Evolutionary conservation across 2,113 vertebrate species (phyloP).

Genomic region (Casuarius casuarius): DNA sequence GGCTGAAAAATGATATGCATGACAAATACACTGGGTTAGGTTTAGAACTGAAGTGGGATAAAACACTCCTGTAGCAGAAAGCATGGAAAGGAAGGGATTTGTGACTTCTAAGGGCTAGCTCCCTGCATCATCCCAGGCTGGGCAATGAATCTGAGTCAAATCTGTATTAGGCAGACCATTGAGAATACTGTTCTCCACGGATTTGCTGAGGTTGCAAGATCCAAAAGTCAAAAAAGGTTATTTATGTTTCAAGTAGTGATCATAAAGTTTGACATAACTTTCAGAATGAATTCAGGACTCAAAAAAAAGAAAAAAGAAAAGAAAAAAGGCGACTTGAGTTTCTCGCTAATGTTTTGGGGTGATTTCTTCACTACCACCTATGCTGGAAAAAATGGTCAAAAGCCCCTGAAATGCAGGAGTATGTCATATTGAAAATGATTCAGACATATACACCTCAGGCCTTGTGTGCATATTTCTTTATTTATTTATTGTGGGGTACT

Average conservation of each 20-base stretch:
- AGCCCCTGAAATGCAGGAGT: neutral
- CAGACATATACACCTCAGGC: accelerated
- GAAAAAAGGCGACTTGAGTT: neutral
- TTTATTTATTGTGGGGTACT: neutral
- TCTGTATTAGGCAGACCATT: neutral
- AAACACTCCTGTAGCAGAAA: neutral
- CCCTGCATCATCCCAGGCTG: neutral
- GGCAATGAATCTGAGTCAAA: neutral
- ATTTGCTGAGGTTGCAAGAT: neutral
- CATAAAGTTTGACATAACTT: neutral
- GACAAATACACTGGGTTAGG: neutral
- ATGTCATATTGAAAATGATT: accelerated
- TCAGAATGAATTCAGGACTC: neutral
- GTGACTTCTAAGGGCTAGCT: neutral
- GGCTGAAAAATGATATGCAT: accelerated
- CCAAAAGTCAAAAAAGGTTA: neutral
- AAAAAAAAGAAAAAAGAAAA: neutral
- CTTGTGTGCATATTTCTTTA: neutral
- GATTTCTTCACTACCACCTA: accelerated
- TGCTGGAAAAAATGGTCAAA: neutral
- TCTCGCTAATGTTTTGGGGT: neutral
- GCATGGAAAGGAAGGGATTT: neutral
- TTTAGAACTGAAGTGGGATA: neutral
- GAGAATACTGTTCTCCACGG: neutral
- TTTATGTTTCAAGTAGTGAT: neutral